Conservation (phyloP, 2,888 invertebrate genomes). For the Apamea epomidion region DNA sequence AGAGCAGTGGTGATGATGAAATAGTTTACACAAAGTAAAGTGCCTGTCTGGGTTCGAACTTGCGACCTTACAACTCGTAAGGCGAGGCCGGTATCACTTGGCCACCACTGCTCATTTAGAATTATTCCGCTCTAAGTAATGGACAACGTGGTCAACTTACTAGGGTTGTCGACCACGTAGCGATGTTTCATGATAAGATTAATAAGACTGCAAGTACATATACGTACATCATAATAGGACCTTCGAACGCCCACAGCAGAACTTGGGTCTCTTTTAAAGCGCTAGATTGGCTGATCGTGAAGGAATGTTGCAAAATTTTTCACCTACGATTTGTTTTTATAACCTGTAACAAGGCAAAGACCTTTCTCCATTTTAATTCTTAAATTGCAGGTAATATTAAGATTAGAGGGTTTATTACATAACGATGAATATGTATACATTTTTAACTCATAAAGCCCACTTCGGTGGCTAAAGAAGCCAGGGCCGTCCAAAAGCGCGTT, state of each 20-base stretch:
- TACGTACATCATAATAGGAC: background rate
- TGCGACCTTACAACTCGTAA: too few species aligned
- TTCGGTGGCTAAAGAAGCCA: background rate
- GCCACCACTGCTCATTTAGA: background rate
- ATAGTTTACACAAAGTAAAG: too few species aligned
- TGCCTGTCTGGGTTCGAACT: too few species aligned
- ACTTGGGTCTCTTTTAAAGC: background rate
- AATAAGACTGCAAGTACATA: background rate
- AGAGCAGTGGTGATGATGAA: too few species aligned
- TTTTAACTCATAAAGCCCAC: background rate
- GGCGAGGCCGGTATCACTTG: too few species aligned
- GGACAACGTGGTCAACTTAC: background rate
- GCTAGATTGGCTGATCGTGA: slow-evolving; percentile 5
- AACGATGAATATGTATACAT: background rate
- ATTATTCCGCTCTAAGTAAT: background rate
- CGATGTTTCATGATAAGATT: slow-evolving; percentile 16
- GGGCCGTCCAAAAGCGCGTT: too few species aligned
- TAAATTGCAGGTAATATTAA: background rate
- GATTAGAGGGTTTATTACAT: too few species aligned
- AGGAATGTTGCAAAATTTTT: slow-evolving; percentile 2
- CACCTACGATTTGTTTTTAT: too few species aligned
- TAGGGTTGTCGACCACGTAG: background rate
- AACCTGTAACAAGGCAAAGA: background rate
- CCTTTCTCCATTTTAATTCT: background rate
- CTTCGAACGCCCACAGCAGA: slow-evolving; percentile 5